Conservation (phyloP, 2,113 vertebrate genomes). For the Etheostoma spectabile region DNA sequence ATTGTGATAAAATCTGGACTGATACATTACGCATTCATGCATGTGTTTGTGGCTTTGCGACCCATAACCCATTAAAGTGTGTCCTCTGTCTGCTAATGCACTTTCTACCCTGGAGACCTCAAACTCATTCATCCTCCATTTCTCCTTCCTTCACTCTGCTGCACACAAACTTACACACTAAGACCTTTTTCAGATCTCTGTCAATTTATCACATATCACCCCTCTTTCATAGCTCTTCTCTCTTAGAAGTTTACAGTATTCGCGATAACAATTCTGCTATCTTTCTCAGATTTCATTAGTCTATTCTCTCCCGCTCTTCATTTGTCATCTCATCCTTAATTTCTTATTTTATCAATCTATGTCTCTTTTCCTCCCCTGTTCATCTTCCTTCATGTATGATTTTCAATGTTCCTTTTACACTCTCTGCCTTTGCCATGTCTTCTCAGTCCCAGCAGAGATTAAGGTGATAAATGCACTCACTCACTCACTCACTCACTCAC, state of each 20-base stretch:
- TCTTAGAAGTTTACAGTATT: not conserved
- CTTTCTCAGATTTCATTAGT: not conserved
- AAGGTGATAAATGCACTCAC: conserved; percentile 67
- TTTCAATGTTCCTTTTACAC: conserved; percentile 49
- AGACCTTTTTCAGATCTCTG: not conserved
- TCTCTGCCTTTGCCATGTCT: conserved; percentile 60
- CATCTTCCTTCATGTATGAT: conserved; percentile 1
- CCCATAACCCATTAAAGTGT: conserved; percentile 36
- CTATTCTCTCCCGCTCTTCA: not conserved
- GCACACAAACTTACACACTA: conserved; percentile 3
- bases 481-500: conserved; percentile 39
- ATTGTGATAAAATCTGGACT: not conserved
- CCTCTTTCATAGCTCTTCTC: conserved; percentile 4
- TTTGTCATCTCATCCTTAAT: conserved; percentile 18
- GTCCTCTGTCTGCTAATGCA: conserved; percentile 59
- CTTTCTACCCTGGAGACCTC: conserved; percentile 57
- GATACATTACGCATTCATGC: not conserved
- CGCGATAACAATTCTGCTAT: not conserved
- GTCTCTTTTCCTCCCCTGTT: not conserved
- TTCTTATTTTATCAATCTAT: conserved; percentile 19
- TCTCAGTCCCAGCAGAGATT: conserved; percentile 50
- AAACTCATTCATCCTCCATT: conserved; percentile 32
- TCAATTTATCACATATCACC: not conserved
- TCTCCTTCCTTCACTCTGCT: conserved; percentile 36
- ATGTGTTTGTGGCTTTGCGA: conserved; percentile 28